A percentile compares a stretch with the other conserved stretches of the same genome.
Evolutionary conservation across 2,888 invertebrate genomes (phyloP).

Genomic region (Cheilosia vulpina): DNA sequence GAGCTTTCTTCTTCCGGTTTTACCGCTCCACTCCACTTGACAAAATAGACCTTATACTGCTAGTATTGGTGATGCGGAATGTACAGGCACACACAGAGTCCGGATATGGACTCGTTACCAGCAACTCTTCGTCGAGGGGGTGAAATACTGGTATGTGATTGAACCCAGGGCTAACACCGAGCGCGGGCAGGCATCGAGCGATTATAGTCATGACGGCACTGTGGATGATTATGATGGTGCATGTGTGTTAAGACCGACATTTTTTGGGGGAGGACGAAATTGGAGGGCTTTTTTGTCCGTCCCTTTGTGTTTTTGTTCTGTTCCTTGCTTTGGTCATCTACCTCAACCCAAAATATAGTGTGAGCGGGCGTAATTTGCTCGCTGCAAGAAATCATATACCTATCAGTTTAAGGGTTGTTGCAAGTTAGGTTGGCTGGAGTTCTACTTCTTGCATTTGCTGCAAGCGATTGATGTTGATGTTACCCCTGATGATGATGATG

Average conservation of each 20-base stretch:
- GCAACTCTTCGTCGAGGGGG: neutral
- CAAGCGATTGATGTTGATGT: conserved; percentile 45
- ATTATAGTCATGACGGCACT: conserved; percentile 49
- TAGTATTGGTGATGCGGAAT: conserved; percentile 63
- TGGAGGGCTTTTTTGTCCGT: conserved; percentile 23
- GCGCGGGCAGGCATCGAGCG: conserved; percentile 32
- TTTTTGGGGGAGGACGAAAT: conserved; percentile 38
- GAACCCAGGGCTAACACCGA: conserved; percentile 17
- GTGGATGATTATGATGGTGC: conserved; percentile 47
- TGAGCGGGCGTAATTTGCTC: conserved; percentile 33
- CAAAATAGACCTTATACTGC: neutral
- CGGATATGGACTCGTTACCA: conserved; percentile 56
- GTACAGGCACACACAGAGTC: conserved; percentile 42
- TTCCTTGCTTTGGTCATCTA: conserved; percentile 48
- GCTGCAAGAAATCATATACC: conserved; percentile 8
- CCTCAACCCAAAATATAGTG: conserved; percentile 58
- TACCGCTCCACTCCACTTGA: neutral
- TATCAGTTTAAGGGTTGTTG: conserved; percentile 38
- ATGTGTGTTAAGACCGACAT: conserved; percentile 44
- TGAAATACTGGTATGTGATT: conserved; percentile 2
- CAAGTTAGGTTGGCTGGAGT: neutral
- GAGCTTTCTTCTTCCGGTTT: conserved; percentile 46
- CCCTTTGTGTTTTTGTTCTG: conserved; percentile 17
- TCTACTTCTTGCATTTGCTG: conserved; percentile 25
- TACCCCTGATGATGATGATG: conserved; percentile 45